Base-by-base conservation (phyloP, 2,113 vertebrate genomes). In the Mormoops blainvillei region DNA sequence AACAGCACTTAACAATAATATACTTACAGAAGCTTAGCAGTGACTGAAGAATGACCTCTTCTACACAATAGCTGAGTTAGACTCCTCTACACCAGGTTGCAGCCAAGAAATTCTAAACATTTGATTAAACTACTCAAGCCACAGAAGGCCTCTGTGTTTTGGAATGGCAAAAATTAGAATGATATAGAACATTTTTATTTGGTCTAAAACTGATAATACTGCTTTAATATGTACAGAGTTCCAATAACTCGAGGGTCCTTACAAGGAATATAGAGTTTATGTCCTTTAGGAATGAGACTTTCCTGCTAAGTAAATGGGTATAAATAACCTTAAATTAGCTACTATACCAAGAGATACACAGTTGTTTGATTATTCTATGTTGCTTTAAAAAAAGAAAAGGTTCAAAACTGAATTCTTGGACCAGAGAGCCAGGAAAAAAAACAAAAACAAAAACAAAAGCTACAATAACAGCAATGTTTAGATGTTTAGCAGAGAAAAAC, bases 401-500 rank as follows among this genome's bases (percentile, higher is more conserved):
- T 70, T 71, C 36, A 11, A 88, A 87, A 94, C 24, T 61, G 28
- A 94, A 97, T 86, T 94, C 68, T 94, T 56, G 89, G 78, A 24
- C 61, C 95, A 88, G 76, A 92, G n/a, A 81, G 20, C 28, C 26
- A 83, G 28, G 58, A 38, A 70, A 92, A 89, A 91, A 78, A 92
- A 89, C 26, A n/a, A n/a, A n/a, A n/a, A n/a, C n/a, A n/a, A 36
- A 71, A 87, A 91, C 56, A 65, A 41, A 74, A 5, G 18, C 88
- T 93, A 77, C 95, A 61, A 94, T 92, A 96, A 97, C 28, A 96
- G 84, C 26, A 95, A 61, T 43, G 41, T 96, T 94, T 87, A 94
- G 31, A 61, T 43, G 45, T 95, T 94, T 84, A 94, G 31, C 90
- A 95, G 81, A 15, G 31, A 63, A 61, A 28, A 28, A 89, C 73